A percentile compares a stretch with the other conserved stretches of the same genome.
Conservation (phyloP, 2,888 invertebrate species). For the Zygogramma bicolorata region DNA sequence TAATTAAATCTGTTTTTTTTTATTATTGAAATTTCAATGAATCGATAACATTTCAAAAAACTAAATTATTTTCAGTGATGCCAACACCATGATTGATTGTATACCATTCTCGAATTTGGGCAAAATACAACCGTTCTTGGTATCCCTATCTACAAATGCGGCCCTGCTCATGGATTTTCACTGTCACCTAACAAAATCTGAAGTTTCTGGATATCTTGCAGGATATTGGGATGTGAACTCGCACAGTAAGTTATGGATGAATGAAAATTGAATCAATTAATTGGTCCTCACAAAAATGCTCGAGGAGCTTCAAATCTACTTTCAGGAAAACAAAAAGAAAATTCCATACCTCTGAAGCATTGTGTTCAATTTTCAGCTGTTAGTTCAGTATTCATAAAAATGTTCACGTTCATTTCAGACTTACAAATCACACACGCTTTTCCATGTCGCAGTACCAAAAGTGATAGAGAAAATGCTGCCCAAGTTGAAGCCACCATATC, state of each 20-base stretch:
- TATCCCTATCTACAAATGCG: conserved; percentile 89
- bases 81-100: conserved; percentile 89
- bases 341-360: too few relatives aligned
- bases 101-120: conserved; percentile 88
- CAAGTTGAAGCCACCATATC: conserved; percentile 87
- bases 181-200: conserved; percentile 92
- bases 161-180: conserved; percentile 92
- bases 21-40: too few relatives aligned
- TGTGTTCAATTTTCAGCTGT: background rate
- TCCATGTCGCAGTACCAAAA: conserved; percentile 86
- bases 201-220: conserved; percentile 95
- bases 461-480: conserved; percentile 81
- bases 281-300: too few relatives aligned
- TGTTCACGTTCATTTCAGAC: conserved; percentile 73
- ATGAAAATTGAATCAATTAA: too few relatives aligned
- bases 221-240: conserved; percentile 95
- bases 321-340: too few relatives aligned
- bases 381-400: background rate
- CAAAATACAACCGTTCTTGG: conserved; percentile 92
- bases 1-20: too few relatives aligned
- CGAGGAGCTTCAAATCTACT: too few relatives aligned
- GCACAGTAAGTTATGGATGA: conserved; percentile 94
- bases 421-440: conserved; percentile 89
- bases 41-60: background rate
- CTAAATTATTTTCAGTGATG: conserved; percentile 75